Conservation (phyloP, 2,113 vertebrate genomes). For the Passer domesticus region DNA sequence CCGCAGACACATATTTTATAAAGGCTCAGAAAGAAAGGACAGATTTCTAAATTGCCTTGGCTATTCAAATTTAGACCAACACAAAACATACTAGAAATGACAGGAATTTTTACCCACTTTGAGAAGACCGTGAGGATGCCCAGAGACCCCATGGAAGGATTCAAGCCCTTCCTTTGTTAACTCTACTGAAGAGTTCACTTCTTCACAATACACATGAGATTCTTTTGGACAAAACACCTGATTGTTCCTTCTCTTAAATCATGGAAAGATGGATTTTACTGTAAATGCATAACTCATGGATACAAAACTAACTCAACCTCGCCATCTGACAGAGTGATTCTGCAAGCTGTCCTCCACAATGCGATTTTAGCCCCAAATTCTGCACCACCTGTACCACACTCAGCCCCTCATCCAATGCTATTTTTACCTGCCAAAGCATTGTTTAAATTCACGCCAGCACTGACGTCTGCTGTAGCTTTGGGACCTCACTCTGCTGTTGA, state of each 20-base stretch:
- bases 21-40: not conserved
- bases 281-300: not conserved
- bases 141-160: accelerated
- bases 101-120: not conserved
- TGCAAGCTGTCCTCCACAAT: not conserved
- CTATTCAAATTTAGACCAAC: slow-evolving; percentile 34
- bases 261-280: not conserved
- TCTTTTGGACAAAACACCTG: not conserved
- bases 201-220: not conserved
- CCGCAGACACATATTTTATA: slow-evolving; percentile 12
- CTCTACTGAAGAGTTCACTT: not conserved
- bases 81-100: not conserved
- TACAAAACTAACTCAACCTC: not conserved
- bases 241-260: not conserved
- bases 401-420: not conserved
- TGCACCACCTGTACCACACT: not conserved
- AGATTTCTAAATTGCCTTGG: slow-evolving; percentile 20
- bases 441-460: not conserved
- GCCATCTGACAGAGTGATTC: accelerated
- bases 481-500: not conserved
- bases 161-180: not conserved
- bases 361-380: not conserved
- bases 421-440: not conserved
- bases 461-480: not conserved
- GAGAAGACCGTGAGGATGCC: not conserved